Evolutionary conservation across 1,140 invertebrate species (phyloP).

Genomic region (Liolophura sinensis): DNA sequence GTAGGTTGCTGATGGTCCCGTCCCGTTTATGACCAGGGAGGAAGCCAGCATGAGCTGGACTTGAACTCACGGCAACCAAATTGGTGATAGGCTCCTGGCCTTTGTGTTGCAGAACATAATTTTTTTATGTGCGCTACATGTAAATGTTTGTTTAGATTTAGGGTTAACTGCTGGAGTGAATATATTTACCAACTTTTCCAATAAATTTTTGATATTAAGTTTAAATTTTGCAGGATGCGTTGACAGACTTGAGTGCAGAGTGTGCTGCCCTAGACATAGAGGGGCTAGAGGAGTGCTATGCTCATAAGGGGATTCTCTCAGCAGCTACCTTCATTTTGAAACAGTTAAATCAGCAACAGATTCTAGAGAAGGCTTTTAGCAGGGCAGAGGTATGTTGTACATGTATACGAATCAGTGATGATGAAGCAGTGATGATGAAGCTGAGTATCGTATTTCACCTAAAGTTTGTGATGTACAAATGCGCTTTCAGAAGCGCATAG

Average conservation of each 20-base stretch:
- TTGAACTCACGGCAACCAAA: too few relatives aligned
- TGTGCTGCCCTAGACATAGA: conserved; percentile 74
- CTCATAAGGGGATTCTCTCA: conserved; percentile 86
- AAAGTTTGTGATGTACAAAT: background rate
- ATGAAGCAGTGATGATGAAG: background rate
- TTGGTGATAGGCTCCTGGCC: too few relatives aligned
- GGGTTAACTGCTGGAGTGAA: too few relatives aligned
- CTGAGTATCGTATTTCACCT: background rate
- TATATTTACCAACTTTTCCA: too few relatives aligned
- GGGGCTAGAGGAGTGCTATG: conserved; percentile 68
- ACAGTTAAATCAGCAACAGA: conserved; percentile 66
- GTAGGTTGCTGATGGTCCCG: too few relatives aligned
- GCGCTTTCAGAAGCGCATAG: too few relatives aligned
- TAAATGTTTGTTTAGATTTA: too few relatives aligned
- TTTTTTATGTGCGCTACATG: too few relatives aligned
- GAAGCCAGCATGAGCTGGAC: too few relatives aligned
- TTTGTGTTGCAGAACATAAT: too few relatives aligned
- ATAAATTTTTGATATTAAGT: background rate
- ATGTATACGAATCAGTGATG: background rate
- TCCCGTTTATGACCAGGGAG: too few relatives aligned
- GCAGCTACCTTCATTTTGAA: conserved; percentile 78
- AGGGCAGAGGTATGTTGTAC: conserved; percentile 27
- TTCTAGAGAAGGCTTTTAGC: conserved; percentile 47
- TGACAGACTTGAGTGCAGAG: conserved; percentile 86
- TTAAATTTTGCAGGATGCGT: conserved; percentile 70